A percentile compares a stretch with the other conserved stretches of the same genome.
Evolutionary conservation across 2,113 vertebrate species (phyloP).

Genomic region (Silurus meridionalis): DNA sequence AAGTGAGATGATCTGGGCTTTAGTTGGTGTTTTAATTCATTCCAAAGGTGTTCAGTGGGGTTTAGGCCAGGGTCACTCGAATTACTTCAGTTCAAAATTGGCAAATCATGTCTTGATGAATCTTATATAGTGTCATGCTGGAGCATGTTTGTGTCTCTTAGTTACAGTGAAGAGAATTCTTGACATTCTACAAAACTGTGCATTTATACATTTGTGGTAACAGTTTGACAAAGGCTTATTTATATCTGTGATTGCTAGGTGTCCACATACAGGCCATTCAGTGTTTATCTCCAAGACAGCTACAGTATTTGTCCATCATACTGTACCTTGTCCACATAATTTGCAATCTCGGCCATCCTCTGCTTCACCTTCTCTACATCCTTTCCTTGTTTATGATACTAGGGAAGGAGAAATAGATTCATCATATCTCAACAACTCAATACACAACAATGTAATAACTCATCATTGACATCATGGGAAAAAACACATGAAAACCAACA

Average conservation of each 20-base stretch:
- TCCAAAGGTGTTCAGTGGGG: background rate
- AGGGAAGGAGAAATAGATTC: constrained; percentile 16
- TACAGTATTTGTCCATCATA: constrained; percentile 41
- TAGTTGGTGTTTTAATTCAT: background rate
- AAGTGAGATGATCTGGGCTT: background rate
- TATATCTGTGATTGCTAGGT: background rate
- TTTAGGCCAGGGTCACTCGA: background rate
- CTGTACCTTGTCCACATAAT: constrained; percentile 94
- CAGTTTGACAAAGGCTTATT: background rate
- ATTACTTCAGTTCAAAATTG: background rate
- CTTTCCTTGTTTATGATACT: constrained; percentile 98
- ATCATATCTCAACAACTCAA: background rate
- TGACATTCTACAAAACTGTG: background rate
- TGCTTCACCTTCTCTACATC: constrained; percentile 95
- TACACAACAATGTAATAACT: background rate
- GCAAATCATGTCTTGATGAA: background rate
- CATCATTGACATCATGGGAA: background rate
- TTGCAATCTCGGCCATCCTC: constrained; percentile 94
- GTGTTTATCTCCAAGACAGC: constrained; percentile 28
- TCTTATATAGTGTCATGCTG: background rate
- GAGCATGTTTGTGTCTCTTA: background rate
- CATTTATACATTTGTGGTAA: background rate
- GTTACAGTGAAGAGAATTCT: background rate
- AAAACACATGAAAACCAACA: too few relatives aligned
- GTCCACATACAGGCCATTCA: background rate